phyloP scores from a whole-genome alignment of 1,140 invertebrate genomes.

The Pseudomyrmex dendroicus region DNA sequence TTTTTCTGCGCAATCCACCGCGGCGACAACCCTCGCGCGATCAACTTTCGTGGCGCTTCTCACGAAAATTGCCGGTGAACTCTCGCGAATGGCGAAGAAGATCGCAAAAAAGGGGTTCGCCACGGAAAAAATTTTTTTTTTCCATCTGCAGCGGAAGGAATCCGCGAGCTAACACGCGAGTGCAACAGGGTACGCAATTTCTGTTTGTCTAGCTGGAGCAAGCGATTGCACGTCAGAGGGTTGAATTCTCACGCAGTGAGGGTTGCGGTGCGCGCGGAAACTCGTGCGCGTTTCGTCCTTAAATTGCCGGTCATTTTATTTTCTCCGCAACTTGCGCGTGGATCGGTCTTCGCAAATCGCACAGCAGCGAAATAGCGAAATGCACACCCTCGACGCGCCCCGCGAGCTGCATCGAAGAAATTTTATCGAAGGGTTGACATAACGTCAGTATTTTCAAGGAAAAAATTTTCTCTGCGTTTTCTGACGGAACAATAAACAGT shows the following conservation, averaged over 20 bases:
- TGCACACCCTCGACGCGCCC: background rate
- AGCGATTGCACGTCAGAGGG: constrained; percentile 43
- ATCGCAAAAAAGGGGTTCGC: constrained; percentile 47
- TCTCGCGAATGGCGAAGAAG: background rate
- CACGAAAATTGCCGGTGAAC: constrained; percentile 49
- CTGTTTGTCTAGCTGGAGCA: background rate
- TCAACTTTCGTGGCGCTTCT: constrained; percentile 38
- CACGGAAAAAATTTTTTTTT: constrained; percentile 16
- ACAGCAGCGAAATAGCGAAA: background rate
- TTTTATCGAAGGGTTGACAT: constrained; percentile 35
- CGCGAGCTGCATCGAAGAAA: constrained; percentile 38
- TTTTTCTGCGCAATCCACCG: constrained; percentile 57
- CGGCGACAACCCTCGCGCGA: background rate
- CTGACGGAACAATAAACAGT: background rate
- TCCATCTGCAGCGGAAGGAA: constrained; percentile 32
- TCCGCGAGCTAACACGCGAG: constrained; percentile 19
- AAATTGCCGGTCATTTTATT: constrained; percentile 61
- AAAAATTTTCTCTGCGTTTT: constrained; percentile 2
- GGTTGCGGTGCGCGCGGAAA: constrained; percentile 39
- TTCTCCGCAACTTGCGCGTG: constrained; percentile 24
- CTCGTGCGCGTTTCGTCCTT: constrained; percentile 13
- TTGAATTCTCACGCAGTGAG: constrained; percentile 50
- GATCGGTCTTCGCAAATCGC: constrained; percentile 56
- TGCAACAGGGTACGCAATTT: constrained; percentile 41
- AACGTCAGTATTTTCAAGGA: background rate